Conservation (phyloP, 1,140 invertebrate species). For the Trichonephila clavipes region DNA sequence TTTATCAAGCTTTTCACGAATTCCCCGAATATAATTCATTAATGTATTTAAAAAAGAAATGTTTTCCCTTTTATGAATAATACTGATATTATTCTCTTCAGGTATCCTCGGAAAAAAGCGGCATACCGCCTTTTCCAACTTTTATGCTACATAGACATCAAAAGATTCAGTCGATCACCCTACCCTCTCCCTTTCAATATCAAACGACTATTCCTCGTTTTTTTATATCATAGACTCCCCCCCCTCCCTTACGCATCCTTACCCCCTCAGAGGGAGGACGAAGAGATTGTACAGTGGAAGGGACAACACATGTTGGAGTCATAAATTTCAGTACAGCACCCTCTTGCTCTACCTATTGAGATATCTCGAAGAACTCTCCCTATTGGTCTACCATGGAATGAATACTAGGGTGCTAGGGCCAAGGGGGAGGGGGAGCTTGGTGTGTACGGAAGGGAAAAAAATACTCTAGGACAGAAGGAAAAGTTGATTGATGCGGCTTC, state of each 20-base stretch:
- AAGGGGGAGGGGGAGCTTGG: neutral
- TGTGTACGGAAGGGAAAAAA: slow-evolving; percentile 35
- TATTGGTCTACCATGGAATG: slow-evolving; percentile 39
- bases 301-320: slow-evolving; percentile 76
- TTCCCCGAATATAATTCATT: no score
- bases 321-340: slow-evolving; percentile 74
- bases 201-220: slow-evolving; percentile 36
- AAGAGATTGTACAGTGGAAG: slow-evolving; percentile 22
- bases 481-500: slow-evolving; percentile 69
- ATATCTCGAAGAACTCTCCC: slow-evolving; percentile 52
- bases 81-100: neutral
- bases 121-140: neutral
- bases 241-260: neutral
- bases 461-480: slow-evolving; percentile 65
- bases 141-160: slow-evolving; percentile 9
- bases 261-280: neutral
- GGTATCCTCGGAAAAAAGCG: neutral
- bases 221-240: slow-evolving; percentile 47
- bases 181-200: slow-evolving; percentile 31
- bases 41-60: no score
- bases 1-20: no score
- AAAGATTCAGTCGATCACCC: slow-evolving; percentile 40
- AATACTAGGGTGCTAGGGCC: slow-evolving; percentile 52
- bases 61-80: no score
- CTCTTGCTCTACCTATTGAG: slow-evolving; percentile 66